Evolutionary conservation across 2,113 vertebrate species (phyloP), one percentile per base, ranked within the genome.

Genomic region (Melanerpes aurifrons): DNA sequence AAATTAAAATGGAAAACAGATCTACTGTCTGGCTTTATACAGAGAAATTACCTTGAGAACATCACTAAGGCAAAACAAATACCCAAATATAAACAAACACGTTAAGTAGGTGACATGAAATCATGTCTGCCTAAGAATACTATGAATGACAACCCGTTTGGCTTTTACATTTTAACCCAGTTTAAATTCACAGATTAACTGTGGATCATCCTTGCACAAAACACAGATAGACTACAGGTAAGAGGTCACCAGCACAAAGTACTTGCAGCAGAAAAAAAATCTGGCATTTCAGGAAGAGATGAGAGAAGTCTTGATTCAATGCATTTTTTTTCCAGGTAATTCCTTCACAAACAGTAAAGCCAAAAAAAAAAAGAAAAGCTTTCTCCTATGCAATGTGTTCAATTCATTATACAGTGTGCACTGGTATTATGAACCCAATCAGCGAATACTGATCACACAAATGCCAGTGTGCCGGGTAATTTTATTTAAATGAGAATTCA

Each of bases 401-500:
- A 68, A 64, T 85, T 89, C 87, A 92, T 94, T 96, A 92, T 40
- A 87, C 58, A 75, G 69, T 16, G 54, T 56, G 85, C 75, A 40
- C 40, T 40, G 93, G 79, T 95, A 95, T 96, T 88, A 95, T 86
- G 93, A 94, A 94, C 73, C 79, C 90, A 95, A 92, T 93, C 93
- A 92, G 28, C 8, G 1, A 95, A 86, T 11, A 94, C 82, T 81
- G 93, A 95, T 96, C 94, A 81, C 89, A 96, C 86, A 93, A 90
- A 87, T 66, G 90, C 66, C 90, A 88, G 54, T 2, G 14, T 81
- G 94, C 93, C 89, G 28, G 43, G 89, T 73, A 90, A 86, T 95
- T 95, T 93, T 94, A 94, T 94, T 95, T 74, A 96, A 95, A 95
- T 92, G 89, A 95, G 94, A 91, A 86, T 68, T 85, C 57, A 25